Conservation (phyloP, 2,888 invertebrate genomes). For the Lasioglossum oenotherae region DNA sequence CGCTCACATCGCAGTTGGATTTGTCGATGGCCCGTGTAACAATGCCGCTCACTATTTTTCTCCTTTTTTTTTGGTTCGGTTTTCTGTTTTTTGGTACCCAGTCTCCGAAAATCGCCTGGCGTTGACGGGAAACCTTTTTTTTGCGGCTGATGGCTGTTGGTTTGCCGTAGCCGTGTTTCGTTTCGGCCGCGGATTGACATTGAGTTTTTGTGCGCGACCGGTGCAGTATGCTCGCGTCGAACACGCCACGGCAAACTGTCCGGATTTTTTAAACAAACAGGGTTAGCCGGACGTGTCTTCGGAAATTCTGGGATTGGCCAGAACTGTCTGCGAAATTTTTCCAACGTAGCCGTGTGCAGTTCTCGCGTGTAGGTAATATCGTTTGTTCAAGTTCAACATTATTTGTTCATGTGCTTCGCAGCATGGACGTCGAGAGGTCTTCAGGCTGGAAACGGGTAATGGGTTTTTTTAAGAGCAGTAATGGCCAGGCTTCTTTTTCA, state of each 20-base stretch:
- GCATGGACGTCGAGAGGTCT: neutral
- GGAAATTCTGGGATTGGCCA: neutral
- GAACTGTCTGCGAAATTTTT: neutral
- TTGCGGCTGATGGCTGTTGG: slow-evolving; percentile 7
- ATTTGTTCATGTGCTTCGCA: neutral
- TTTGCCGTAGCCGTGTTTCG: neutral
- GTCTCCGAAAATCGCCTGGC: neutral
- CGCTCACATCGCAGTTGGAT: slow-evolving; percentile 10
- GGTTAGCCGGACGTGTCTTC: neutral
- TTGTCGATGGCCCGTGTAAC: slow-evolving; percentile 21
- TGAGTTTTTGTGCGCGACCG: neutral
- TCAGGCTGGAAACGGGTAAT: neutral
- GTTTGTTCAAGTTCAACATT: neutral
- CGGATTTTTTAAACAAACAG: slow-evolving; percentile 4
- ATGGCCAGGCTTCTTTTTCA: neutral
- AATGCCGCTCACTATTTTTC: slow-evolving; percentile 5
- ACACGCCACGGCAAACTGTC: neutral
- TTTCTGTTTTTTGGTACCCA: neutral
- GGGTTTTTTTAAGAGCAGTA: neutral
- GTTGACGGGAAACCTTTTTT: neutral
- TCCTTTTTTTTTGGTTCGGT: neutral
- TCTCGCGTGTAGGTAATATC: neutral
- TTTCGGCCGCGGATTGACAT: neutral
- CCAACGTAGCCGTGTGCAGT: neutral
- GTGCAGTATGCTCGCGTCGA: neutral